phyloP scores from a whole-genome alignment of 2,113 vertebrate genomes.

The Delphinus delphis region DNA sequence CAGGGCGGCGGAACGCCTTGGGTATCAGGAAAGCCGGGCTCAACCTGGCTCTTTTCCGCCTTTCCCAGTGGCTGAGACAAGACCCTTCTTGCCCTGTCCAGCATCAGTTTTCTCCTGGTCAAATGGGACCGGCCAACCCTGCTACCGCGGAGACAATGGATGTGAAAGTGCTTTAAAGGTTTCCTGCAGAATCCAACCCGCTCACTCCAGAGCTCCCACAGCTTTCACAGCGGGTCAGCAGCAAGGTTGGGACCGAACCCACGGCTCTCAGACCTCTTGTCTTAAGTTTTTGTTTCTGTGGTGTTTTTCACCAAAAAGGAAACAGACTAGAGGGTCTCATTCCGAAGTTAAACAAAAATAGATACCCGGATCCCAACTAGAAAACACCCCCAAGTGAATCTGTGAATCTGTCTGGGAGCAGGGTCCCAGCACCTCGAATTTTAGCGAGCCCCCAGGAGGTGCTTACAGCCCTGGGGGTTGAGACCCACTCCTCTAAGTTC shows the following conservation, averaged over 20 bases:
- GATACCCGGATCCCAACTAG: background rate
- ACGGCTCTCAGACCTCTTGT: background rate
- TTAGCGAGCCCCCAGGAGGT: background rate
- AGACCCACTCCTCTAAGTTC: background rate
- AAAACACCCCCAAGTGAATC: background rate
- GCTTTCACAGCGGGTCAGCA: background rate
- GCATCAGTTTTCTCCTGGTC: background rate
- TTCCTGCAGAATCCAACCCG: background rate
- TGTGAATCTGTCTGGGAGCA: background rate
- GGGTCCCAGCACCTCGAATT: background rate
- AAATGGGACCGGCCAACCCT: background rate
- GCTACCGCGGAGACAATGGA: background rate
- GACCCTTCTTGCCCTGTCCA: background rate
- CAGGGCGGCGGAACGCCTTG: background rate
- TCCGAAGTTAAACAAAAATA: background rate
- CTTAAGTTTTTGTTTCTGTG: background rate
- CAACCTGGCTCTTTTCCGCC: accelerated
- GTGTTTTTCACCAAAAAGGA: background rate
- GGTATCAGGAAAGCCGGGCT: background rate
- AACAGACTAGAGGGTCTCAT: background rate
- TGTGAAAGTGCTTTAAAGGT: background rate
- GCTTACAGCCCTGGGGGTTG: background rate
- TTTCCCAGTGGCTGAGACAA: background rate
- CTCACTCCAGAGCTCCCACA: background rate
- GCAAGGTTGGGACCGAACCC: background rate